These are phyloP conservation scores for Actenoides hombroni DNA, from an alignment of 2,113 vertebrate species.

Conservation along the genomic window DNA sequence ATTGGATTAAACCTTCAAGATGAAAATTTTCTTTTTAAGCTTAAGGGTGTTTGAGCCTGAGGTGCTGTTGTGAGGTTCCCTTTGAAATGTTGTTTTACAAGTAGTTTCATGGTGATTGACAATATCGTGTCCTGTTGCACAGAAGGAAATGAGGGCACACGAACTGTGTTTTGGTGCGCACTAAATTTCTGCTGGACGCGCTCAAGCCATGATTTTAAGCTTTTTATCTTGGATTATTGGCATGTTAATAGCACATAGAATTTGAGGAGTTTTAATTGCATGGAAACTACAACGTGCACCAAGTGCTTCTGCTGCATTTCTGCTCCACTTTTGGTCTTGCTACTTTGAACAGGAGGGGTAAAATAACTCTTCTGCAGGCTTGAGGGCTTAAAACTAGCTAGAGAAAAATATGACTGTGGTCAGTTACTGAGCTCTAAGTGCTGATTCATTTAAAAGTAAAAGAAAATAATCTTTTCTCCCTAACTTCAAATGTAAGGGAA, in stretches of 20 bases:
- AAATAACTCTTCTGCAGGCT: background rate
- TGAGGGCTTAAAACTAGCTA: background rate
- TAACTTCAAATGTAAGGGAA: background rate
- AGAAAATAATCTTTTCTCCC: background rate
- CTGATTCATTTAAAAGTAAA: background rate
- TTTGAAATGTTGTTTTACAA: slow-evolving; percentile 12
- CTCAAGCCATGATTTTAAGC: background rate
- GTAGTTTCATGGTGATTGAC: background rate
- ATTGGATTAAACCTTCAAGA: background rate
- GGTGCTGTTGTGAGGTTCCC: background rate
- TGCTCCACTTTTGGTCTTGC: background rate
- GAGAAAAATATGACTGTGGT: background rate
- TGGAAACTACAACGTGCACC: background rate
- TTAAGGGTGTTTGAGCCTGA: background rate
- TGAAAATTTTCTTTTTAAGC: background rate
- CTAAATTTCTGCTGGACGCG: background rate
- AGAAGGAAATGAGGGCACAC: background rate
- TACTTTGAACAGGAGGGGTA: background rate
- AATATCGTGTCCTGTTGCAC: background rate
- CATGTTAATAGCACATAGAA: background rate
- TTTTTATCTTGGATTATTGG: background rate
- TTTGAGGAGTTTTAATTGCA: background rate
- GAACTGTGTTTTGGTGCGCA: background rate
- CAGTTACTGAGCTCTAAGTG: background rate
- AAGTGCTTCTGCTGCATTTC: background rate